Percentiles rank a stretch among this genome's conserved stretches.
Evolutionary conservation across 2,113 vertebrate genomes (phyloP).

Genomic region (Hypanus sabinus): DNA sequence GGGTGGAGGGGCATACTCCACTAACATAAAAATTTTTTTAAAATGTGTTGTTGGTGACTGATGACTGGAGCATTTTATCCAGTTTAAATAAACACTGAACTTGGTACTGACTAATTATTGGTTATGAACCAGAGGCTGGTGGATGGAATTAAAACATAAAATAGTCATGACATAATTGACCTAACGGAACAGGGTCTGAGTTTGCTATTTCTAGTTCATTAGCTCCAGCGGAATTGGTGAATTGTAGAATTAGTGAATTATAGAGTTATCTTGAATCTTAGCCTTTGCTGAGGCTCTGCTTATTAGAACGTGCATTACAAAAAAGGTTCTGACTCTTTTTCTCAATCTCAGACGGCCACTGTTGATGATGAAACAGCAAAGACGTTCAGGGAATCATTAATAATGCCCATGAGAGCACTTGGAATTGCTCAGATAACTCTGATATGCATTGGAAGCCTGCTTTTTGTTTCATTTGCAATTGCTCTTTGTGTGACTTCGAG

Average conservation of each 20-base stretch:
- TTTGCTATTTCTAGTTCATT: background rate
- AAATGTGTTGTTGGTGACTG: background rate
- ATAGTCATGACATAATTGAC: background rate
- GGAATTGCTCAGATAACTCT: conserved; percentile 55
- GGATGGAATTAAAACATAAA: background rate
- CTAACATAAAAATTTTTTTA: too few species aligned
- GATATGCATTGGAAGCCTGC: conserved; percentile 53
- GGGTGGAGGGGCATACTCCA: too few species aligned
- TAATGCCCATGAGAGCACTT: conserved; percentile 56
- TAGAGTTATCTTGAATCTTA: background rate
- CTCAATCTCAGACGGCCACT: conserved; percentile 64
- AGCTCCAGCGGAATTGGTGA: background rate
- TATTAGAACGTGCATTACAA: background rate
- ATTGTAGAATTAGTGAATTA: background rate
- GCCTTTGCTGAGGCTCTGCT: background rate
- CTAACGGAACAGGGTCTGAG: background rate
- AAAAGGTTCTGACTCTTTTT: background rate
- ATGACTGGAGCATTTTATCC: background rate
- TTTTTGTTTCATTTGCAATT: conserved; percentile 60
- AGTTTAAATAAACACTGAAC: background rate
- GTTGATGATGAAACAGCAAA: conserved; percentile 72
- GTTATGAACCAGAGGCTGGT: background rate
- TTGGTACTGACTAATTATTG: background rate
- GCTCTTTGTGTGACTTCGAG: conserved; percentile 50
- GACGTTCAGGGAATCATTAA: conserved; percentile 65